phyloP scores from a whole-genome alignment of 1,140 invertebrate species.

The Diachasma alloeum region DNA sequence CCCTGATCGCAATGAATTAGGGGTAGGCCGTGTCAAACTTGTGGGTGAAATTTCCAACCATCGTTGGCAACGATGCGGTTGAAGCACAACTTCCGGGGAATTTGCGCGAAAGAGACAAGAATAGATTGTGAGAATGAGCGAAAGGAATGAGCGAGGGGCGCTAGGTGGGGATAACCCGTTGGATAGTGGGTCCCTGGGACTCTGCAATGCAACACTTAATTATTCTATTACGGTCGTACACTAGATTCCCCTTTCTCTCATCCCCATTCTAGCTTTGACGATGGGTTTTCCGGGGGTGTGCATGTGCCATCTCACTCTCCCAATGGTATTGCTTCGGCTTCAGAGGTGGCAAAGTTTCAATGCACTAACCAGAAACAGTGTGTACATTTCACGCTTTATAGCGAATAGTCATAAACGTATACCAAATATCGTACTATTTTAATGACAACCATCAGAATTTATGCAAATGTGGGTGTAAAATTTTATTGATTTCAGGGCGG shows the following conservation, averaged over 20 bases:
- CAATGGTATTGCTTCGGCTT: background rate
- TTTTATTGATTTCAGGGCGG: background rate
- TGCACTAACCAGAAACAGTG: conserved; percentile 1
- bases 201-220: conserved; percentile 29
- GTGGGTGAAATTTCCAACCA: background rate
- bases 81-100: conserved; percentile 5
- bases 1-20: conserved; percentile 16
- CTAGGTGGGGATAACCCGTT: background rate
- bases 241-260: background rate
- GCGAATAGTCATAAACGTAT: background rate
- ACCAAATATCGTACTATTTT: background rate
- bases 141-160: background rate
- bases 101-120: background rate
- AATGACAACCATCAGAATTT: conserved; percentile 2
- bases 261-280: background rate
- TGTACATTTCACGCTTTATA: conserved; percentile 5
- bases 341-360: conserved; percentile 1
- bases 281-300: conserved; percentile 19
- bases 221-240: conserved; percentile 32
- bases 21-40: conserved; percentile 8
- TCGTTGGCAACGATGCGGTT: conserved; percentile 10
- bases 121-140: background rate
- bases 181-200: conserved; percentile 6
- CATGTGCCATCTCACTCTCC: conserved; percentile 6
- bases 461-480: background rate